Conservation (phyloP, 2,113 vertebrate genomes). For the Gasterosteus nipponicus region DNA sequence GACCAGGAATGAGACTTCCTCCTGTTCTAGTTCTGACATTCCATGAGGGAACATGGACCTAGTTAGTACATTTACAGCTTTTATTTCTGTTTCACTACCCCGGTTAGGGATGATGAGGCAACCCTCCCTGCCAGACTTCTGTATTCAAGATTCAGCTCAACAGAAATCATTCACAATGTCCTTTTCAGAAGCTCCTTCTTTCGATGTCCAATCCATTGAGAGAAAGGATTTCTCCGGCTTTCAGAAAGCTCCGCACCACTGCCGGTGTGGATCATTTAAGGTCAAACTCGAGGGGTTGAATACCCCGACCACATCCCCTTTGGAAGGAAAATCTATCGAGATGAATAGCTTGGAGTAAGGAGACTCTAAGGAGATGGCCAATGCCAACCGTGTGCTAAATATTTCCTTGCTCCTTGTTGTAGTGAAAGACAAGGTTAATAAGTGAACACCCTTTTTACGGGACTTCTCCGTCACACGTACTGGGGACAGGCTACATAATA, state of each 20-base stretch:
- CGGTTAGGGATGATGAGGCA: slow-evolving; percentile 22
- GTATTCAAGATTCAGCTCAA: slow-evolving; percentile 45
- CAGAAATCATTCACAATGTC: slow-evolving; percentile 35
- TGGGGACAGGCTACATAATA: slow-evolving; percentile 37
- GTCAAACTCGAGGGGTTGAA: slow-evolving; percentile 29
- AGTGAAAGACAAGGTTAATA: neutral
- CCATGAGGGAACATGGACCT: slow-evolving; percentile 20
- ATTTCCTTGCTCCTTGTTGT: slow-evolving; percentile 12
- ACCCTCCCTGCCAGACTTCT: slow-evolving; percentile 14
- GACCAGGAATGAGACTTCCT: slow-evolving; percentile 6
- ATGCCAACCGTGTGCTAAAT: slow-evolving; percentile 18
- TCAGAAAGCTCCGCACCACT: slow-evolving; percentile 10
- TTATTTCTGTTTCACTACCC: slow-evolving; percentile 32
- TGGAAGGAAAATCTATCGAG: slow-evolving; percentile 37
- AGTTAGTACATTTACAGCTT: slow-evolving; percentile 44
- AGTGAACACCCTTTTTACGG: neutral
- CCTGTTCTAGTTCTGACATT: slow-evolving; percentile 26
- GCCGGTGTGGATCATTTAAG: slow-evolving; percentile 51
- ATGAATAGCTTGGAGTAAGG: slow-evolving; percentile 37
- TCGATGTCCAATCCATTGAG: slow-evolving; percentile 43
- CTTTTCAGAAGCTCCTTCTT: slow-evolving; percentile 39
- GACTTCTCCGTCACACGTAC: slow-evolving; percentile 36
- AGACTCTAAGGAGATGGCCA: slow-evolving; percentile 27
- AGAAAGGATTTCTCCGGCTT: slow-evolving; percentile 33
- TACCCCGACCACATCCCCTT: slow-evolving; percentile 34